phyloP scores from a whole-genome alignment of 2,888 invertebrate genomes.

The Epirrita christyi region DNA sequence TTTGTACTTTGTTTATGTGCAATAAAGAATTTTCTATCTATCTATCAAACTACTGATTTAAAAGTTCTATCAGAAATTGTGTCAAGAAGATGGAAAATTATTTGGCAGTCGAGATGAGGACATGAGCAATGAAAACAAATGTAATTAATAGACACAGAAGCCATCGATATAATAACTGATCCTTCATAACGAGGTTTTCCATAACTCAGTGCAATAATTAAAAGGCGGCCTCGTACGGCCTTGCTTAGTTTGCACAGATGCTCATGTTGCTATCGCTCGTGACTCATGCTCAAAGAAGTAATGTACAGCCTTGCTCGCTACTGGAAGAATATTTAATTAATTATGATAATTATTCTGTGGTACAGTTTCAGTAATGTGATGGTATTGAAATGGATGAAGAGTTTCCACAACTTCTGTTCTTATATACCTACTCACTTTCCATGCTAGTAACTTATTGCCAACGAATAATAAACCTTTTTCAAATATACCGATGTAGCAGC shows the following conservation, averaged over 20 bases:
- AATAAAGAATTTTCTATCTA: too few species aligned
- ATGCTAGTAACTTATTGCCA: not conserved
- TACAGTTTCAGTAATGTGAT: conserved; percentile 10
- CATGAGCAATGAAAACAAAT: too few species aligned
- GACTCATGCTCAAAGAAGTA: conserved; percentile 45
- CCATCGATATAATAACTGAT: not conserved
- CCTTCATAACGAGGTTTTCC: conserved; percentile 31
- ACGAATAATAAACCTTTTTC: too few species aligned
- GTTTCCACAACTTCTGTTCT: not conserved
- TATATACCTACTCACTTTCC: too few species aligned
- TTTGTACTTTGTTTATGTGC: too few species aligned
- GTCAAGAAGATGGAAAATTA: too few species aligned
- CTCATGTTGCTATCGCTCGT: conserved; percentile 47
- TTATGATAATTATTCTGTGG: conserved; percentile 27
- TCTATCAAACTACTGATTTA: too few species aligned
- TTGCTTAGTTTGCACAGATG: conserved; percentile 72
- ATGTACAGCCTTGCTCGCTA: conserved; percentile 27
- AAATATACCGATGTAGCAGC: too few species aligned
- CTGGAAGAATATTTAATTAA: conserved; percentile 33
- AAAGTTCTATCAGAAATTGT: too few species aligned
- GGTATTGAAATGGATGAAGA: not conserved
- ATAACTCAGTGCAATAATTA: conserved; percentile 49
- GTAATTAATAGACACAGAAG: not conserved
- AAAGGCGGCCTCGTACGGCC: conserved; percentile 64
- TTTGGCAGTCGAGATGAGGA: too few species aligned